Evolutionary conservation across 1,140 invertebrate species (phyloP).

Genomic region (Neodiprion lecontei): DNA sequence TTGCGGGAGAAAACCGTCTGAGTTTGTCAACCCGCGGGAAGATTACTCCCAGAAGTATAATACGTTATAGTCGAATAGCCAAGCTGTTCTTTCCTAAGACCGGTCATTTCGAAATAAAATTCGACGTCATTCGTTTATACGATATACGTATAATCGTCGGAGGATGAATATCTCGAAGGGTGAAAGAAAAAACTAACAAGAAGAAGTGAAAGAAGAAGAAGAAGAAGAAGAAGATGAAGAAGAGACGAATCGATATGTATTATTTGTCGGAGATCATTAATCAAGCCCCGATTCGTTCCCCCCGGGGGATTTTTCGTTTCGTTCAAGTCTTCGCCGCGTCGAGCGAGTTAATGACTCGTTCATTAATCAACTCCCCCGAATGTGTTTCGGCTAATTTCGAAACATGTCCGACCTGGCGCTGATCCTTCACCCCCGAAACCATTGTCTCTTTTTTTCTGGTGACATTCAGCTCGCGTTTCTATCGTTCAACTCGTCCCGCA

Average conservation of each 20-base stretch:
- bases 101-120: too few relatives aligned
- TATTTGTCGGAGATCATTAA: background rate
- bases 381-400: background rate
- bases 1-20: background rate
- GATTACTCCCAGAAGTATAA: too few relatives aligned
- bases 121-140: too few relatives aligned
- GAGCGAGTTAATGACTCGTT: slow-evolving; percentile 4
- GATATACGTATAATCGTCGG: too few relatives aligned
- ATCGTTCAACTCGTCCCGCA: too few relatives aligned
- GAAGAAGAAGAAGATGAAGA: background rate
- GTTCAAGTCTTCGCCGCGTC: background rate
- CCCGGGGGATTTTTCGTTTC: background rate
- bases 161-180: too few relatives aligned
- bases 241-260: too few relatives aligned
- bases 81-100: too few relatives aligned
- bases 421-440: too few relatives aligned
- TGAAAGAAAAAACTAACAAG: background rate
- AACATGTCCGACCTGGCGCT: background rate
- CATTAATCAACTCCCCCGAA: background rate
- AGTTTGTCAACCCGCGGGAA: background rate
- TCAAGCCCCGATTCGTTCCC: slow-evolving; percentile 6
- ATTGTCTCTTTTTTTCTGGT: too few relatives aligned
- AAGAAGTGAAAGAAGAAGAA: background rate
- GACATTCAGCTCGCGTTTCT: too few relatives aligned
- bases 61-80: too few relatives aligned